Conservation (phyloP, 2,888 invertebrate species). For the Sarcophaga carnaria region DNA sequence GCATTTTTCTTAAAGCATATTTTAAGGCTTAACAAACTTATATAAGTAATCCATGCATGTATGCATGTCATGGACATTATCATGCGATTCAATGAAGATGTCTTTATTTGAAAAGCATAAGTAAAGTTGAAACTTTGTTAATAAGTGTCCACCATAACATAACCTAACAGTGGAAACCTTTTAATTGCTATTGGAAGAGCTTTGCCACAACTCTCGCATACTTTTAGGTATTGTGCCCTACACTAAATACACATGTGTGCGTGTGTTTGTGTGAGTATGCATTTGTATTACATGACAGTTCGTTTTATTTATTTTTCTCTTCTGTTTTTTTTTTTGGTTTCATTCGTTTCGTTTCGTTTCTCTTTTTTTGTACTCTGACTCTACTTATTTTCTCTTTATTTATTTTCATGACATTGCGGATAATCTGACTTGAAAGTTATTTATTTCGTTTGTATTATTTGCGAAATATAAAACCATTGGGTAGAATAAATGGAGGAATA, state of each 20-base stretch:
- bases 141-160: neutral
- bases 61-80: neutral
- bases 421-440: conserved; percentile 81
- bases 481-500: neutral
- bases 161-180: neutral
- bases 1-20: neutral
- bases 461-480: conserved; percentile 8
- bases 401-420: conserved; percentile 80
- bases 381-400: conserved; percentile 72
- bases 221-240: neutral
- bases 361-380: conserved; percentile 1
- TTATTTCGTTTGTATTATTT: conserved; percentile 74
- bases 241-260: neutral
- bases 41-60: too few species aligned
- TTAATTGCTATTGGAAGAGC: neutral
- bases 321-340: neutral
- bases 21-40: neutral
- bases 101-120: neutral
- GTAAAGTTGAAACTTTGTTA: neutral
- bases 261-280: conserved; percentile 3
- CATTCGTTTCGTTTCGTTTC: neutral
- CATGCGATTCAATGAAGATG: neutral
- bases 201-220: neutral
- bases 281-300: conserved; percentile 73
- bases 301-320: neutral